Evolutionary conservation across 2,113 vertebrate genomes (phyloP), one percentile per base, ranked within the genome.

Genomic region (Mystacornis crossleyi): DNA sequence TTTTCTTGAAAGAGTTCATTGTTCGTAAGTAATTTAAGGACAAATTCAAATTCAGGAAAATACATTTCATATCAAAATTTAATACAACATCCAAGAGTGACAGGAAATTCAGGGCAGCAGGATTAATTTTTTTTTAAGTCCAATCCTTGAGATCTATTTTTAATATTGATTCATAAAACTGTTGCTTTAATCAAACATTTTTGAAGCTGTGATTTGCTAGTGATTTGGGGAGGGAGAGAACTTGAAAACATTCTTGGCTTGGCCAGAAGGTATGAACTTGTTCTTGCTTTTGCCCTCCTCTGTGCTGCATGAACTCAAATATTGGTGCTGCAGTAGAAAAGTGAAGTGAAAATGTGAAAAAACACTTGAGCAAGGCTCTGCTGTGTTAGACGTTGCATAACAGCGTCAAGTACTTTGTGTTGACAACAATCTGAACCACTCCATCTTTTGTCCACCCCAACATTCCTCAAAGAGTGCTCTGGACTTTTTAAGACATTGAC

Each of bases 21-120:
- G 96, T 98, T 98, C 86, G 26, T 33, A 93, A 96, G 90, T 67
- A 91, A 94, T 89, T 95, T 96, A 95, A 93, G 97, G 97, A 97
- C 96, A 97, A 97, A 97, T 95, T 97, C 95, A 81, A 79, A 97
- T 97, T 97, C 97, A 98, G 92, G 92, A 97, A 98, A 95, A 95
- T 67, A 89, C 84, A 95, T 97, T 97, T 97, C 72, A 71, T 96
- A 89, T 93, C 94, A 97, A 94, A 94, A 95, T 86, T 66, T 93
- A 86, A 95, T 96, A 91, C 89, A 97, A 95, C 80, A 93, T 75
- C 47, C 90, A 88, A 95, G 72, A 97, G 96, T 95, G 93, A 85
- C 87, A 97, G 93, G 89, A 96, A 97, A 95, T 91, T 96, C 19
- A 23, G 86, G 87, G 71, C 71, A 96, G 81, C 50, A 53, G 90